Percentiles rank a stretch among this genome's conserved stretches.
These are phyloP conservation scores for Hylaeus volcanicus DNA, from an alignment of 1,140 invertebrate genomes.

Conservation along the genomic window DNA sequence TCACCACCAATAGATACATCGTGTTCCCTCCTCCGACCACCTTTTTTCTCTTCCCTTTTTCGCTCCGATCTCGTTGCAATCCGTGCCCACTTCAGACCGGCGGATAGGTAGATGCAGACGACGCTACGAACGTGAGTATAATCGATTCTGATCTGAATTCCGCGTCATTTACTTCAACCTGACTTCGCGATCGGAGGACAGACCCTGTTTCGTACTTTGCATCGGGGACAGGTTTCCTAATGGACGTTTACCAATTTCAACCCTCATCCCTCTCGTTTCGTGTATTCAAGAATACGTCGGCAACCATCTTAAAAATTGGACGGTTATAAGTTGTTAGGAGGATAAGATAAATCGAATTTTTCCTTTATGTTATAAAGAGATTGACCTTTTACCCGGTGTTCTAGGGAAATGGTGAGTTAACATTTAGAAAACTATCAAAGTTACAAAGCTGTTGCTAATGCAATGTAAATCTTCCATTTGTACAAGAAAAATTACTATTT, in stretches of 20 bases:
- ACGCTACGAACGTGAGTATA: background rate
- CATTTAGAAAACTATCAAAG: too few relatives aligned
- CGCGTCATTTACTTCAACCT: background rate
- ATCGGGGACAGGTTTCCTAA: background rate
- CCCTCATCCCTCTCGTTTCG: too few relatives aligned
- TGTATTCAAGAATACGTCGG: too few relatives aligned
- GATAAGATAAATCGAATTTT: too few relatives aligned
- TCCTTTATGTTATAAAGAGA: too few relatives aligned
- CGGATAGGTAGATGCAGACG: background rate
- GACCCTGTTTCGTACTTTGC: background rate
- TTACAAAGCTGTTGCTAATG: too few relatives aligned
- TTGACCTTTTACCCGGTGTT: too few relatives aligned
- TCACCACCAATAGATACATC: constrained; percentile 20
- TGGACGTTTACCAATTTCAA: background rate
- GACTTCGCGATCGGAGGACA: background rate
- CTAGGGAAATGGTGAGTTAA: too few relatives aligned
- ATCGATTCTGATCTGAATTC: background rate
- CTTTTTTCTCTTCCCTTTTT: constrained; percentile 32
- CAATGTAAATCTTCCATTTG: too few relatives aligned
- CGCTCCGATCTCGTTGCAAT: background rate
- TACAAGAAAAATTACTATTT: too few relatives aligned
- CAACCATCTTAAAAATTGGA: too few relatives aligned
- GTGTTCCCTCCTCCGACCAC: constrained; percentile 23
- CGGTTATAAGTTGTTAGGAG: too few relatives aligned
- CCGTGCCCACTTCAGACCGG: background rate